Evolutionary conservation across 2,797 vertebrate genomes (phyloP).

Genomic region (Tragelaphus eurycerus): DNA sequence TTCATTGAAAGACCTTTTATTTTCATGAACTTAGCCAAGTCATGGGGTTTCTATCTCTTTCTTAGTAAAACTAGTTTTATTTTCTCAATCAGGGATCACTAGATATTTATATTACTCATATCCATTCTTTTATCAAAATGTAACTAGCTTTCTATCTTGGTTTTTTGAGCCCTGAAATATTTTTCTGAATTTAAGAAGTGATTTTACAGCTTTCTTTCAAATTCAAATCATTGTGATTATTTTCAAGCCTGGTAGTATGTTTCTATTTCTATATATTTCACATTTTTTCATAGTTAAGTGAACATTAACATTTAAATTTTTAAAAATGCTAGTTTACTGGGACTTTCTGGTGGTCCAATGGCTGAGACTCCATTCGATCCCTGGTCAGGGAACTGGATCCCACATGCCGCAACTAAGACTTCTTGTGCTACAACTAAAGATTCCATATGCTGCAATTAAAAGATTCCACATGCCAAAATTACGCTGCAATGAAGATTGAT

Average conservation of each 20-base stretch:
- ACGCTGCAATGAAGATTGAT: not conserved
- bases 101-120: not conserved
- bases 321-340: not conserved
- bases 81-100: not conserved
- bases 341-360: not conserved
- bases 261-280: slow-evolving; percentile 1
- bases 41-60: not conserved
- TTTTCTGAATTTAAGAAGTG: not conserved
- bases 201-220: not conserved
- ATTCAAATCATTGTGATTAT: not conserved
- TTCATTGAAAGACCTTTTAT: not conserved
- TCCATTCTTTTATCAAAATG: not conserved
- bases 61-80: not conserved
- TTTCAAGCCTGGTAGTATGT: not conserved
- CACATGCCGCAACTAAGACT: not conserved
- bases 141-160: not conserved
- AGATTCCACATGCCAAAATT: not conserved
- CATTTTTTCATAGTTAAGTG: not conserved
- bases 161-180: not conserved
- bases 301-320: not conserved
- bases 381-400: not conserved
- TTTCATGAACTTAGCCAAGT: not conserved
- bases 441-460: not conserved
- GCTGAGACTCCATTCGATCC: rapidly evolving
- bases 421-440: not conserved